phyloP scores from a whole-genome alignment of 2,888 invertebrate species.

The Acleris laterana region DNA sequence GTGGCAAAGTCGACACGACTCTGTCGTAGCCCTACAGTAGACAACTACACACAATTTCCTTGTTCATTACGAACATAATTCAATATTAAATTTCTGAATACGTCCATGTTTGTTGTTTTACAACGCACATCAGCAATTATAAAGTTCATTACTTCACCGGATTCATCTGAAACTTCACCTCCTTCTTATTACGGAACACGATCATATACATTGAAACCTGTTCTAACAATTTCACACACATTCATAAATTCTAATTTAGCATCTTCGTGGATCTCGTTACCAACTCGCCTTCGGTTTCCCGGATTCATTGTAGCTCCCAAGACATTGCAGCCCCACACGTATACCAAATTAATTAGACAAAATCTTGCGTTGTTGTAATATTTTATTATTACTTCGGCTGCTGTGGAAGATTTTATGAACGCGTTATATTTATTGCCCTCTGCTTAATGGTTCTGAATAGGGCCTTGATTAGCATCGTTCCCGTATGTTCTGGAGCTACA shows the following conservation, averaged over 20 bases:
- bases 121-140: constrained; percentile 54
- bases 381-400: constrained; percentile 82
- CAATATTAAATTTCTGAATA: constrained; percentile 10
- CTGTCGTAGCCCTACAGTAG: constrained; percentile 46
- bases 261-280: constrained; percentile 78
- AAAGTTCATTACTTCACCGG: constrained; percentile 62
- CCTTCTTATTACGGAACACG: constrained; percentile 61
- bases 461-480: constrained; percentile 75
- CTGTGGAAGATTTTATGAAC: constrained; percentile 76
- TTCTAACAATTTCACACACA: constrained; percentile 82
- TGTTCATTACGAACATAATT: constrained; percentile 20
- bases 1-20: constrained; percentile 62
- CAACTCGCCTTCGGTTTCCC: constrained; percentile 74
- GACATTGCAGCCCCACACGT: constrained; percentile 77
- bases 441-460: constrained; percentile 77
- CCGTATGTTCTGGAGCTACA: constrained; percentile 61
- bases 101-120: constrained; percentile 33
- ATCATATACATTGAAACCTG: constrained; percentile 69
- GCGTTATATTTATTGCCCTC: constrained; percentile 78
- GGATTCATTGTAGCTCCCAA: constrained; percentile 80
- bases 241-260: constrained; percentile 84
- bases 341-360: constrained; percentile 84
- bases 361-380: constrained; percentile 79
- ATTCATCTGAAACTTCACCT: constrained; percentile 61
- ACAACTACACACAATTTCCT: constrained; percentile 17